These are phyloP conservation scores for Eurystomus gularis DNA, from an alignment of 2,113 vertebrate species.

Conservation along the genomic window DNA sequence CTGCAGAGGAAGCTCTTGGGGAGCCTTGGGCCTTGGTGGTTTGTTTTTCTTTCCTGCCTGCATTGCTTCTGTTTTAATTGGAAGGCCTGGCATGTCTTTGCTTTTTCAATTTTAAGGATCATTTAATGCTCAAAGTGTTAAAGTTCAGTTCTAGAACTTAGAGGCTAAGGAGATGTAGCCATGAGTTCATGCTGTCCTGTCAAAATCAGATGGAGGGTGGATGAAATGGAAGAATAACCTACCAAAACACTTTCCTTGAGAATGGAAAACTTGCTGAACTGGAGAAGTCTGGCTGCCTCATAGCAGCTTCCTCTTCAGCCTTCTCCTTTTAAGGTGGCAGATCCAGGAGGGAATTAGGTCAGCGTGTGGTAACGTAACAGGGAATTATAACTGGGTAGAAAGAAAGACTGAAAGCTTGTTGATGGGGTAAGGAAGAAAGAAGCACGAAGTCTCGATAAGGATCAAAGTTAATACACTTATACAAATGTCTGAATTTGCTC, in stretches of 20 bases:
- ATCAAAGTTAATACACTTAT: neutral
- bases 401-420: neutral
- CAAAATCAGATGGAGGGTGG: neutral
- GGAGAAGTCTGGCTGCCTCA: neutral
- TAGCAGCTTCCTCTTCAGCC: neutral
- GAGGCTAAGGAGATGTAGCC: neutral
- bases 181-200: neutral
- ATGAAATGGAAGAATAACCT: neutral
- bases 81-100: neutral
- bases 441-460: neutral
- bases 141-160: neutral
- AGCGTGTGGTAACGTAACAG: neutral
- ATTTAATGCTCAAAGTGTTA: neutral
- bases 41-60: neutral
- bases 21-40: neutral
- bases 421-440: neutral
- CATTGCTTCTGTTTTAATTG: neutral
- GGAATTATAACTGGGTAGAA: neutral
- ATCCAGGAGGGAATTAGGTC: neutral
- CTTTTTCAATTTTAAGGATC: neutral
- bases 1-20: neutral
- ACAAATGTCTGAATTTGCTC: neutral
- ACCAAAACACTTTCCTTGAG: neutral
- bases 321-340: neutral
- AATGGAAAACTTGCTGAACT: neutral